These are phyloP conservation scores for Drosophila histrio DNA, from an alignment of 2,888 invertebrate species.

Conservation along the genomic window DNA sequence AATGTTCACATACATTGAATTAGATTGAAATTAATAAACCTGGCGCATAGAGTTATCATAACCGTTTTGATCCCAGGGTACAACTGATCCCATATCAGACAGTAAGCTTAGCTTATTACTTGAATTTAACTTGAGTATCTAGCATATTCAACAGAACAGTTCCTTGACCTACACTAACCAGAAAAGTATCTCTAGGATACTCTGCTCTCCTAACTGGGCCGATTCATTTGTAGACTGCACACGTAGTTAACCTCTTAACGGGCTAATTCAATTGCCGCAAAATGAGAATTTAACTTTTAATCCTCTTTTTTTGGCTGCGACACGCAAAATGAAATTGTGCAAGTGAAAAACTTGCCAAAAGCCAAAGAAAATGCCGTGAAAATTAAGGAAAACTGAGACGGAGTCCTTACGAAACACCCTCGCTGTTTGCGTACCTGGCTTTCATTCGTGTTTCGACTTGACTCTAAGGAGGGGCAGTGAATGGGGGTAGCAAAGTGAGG, in stretches of 20 bases:
- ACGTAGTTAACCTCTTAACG: constrained; percentile 64
- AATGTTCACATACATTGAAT: no score
- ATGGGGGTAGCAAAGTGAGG: not conserved
- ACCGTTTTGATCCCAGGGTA: not conserved
- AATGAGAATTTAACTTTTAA: constrained; percentile 75
- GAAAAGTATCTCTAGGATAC: not conserved
- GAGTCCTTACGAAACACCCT: constrained; percentile 10
- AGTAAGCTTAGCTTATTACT: not conserved
- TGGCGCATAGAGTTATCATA: no score
- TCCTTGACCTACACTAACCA: constrained; percentile 11
- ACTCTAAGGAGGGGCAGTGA: not conserved
- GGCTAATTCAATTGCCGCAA: constrained; percentile 74
- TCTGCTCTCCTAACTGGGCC: constrained; percentile 12
- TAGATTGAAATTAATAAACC: no score
- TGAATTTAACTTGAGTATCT: not conserved
- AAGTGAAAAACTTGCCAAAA: constrained; percentile 47
- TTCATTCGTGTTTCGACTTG: constrained; percentile 1
- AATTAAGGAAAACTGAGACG: constrained; percentile 41
- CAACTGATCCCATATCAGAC: not conserved
- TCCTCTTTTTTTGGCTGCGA: constrained; percentile 39
- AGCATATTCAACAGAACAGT: not conserved
- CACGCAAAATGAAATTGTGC: constrained; percentile 38
- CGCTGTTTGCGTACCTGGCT: constrained; percentile 16
- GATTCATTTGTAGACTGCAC: constrained; percentile 18
- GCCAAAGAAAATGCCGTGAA: constrained; percentile 47